Evolutionary conservation across 2,113 vertebrate genomes (phyloP).

Genomic region (Aegotheles bennettii): DNA sequence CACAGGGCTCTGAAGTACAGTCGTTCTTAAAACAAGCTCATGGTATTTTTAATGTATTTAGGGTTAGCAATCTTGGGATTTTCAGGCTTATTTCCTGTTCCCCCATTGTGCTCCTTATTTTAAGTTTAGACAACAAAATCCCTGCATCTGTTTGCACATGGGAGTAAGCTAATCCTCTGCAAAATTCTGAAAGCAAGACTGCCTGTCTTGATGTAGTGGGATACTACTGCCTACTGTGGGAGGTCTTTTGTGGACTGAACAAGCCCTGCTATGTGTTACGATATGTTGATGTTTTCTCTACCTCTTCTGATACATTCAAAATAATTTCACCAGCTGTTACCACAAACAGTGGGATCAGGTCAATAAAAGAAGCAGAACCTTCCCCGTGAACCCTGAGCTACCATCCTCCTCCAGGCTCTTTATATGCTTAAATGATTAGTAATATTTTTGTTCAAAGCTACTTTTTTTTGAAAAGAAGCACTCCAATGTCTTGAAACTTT

Average conservation of each 20-base stretch:
- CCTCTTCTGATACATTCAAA: not conserved
- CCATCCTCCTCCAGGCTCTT: not conserved
- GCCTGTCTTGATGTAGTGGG: not conserved
- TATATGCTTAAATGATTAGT: not conserved
- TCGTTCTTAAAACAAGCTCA: not conserved
- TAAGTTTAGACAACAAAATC: not conserved
- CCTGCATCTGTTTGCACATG: not conserved
- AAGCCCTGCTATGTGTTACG: not conserved
- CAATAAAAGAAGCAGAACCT: not conserved
- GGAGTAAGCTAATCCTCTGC: not conserved
- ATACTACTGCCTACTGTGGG: not conserved
- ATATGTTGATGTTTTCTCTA: not conserved
- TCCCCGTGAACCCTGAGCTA: not conserved
- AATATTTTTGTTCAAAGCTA: not conserved
- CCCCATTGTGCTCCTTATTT: not conserved
- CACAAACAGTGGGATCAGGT: not conserved
- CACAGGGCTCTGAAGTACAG: not conserved
- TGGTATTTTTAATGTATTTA: not conserved
- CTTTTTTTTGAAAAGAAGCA: not conserved
- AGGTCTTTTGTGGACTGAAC: not conserved
- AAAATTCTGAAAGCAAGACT: not conserved
- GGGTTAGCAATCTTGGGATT: not conserved
- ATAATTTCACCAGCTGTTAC: not conserved
- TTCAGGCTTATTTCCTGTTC: not conserved
- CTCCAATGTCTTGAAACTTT: not conserved